phyloP scores from a whole-genome alignment of 2,113 vertebrate genomes.

The Xiphophorus couchianus region DNA sequence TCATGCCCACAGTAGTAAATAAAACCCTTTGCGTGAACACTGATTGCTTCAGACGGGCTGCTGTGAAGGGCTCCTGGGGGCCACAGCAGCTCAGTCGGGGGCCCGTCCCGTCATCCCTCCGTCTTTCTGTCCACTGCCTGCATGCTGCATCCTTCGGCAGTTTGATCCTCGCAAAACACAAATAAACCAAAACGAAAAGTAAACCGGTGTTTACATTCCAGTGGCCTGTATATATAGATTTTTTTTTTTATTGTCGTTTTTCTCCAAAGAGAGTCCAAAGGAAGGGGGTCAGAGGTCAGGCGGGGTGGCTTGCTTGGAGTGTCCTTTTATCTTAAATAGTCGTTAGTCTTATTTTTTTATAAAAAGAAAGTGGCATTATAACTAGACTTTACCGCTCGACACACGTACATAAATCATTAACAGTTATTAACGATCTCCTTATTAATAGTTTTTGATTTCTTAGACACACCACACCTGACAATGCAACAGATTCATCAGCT shows the following conservation, averaged over 20 bases:
- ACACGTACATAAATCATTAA: slow-evolving; percentile 72
- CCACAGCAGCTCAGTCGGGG: slow-evolving; percentile 66
- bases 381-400: slow-evolving; percentile 66
- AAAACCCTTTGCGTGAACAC: slow-evolving; percentile 40
- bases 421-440: slow-evolving; percentile 71
- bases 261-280: slow-evolving; percentile 42
- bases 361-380: slow-evolving; percentile 62
- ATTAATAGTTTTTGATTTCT: slow-evolving; percentile 76
- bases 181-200: slow-evolving; percentile 18
- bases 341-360: background rate
- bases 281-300: slow-evolving; percentile 61
- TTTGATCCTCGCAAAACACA: slow-evolving; percentile 25
- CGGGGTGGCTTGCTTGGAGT: slow-evolving; percentile 40
- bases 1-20: slow-evolving; percentile 30
- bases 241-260: background rate
- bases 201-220: slow-evolving; percentile 74
- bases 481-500: slow-evolving; percentile 52
- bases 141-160: slow-evolving; percentile 30
- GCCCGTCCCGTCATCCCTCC: slow-evolving; percentile 30
- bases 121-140: slow-evolving; percentile 22
- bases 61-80: slow-evolving; percentile 8
- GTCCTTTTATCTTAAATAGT: slow-evolving; percentile 53
- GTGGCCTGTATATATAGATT: slow-evolving; percentile 37
- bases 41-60: slow-evolving; percentile 46
- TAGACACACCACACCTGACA: slow-evolving; percentile 73